These are phyloP conservation scores for Tachysurus vachellii DNA, from an alignment of 2,113 vertebrate species.

Conservation along the genomic window DNA sequence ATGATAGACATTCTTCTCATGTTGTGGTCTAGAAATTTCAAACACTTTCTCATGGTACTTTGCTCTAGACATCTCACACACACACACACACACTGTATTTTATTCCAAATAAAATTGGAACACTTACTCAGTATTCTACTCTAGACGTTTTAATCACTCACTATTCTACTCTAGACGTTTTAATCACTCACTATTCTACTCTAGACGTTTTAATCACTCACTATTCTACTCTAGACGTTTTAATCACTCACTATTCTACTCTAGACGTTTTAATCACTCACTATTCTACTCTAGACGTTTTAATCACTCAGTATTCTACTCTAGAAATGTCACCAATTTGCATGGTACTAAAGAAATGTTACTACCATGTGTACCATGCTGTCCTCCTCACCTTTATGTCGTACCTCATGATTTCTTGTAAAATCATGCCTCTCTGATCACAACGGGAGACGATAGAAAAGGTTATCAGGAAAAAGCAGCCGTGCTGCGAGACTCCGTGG, in stretches of 20 bases:
- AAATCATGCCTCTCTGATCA: too few relatives aligned
- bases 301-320: not conserved
- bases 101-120: not conserved
- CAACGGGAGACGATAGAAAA: not conserved
- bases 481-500: not conserved
- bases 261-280: not conserved
- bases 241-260: not conserved
- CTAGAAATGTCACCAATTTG: not conserved
- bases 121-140: not conserved
- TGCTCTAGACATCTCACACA: not conserved
- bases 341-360: not conserved
- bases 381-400: not conserved
- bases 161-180: not conserved
- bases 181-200: not conserved
- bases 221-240: not conserved
- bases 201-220: not conserved
- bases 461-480: constrained; percentile 5
- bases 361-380: not conserved
- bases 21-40: not conserved
- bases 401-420: not conserved
- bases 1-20: not conserved
- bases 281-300: not conserved
- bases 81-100: not conserved
- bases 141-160: not conserved
- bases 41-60: not conserved